These are phyloP conservation scores for Melikaiella ostensackeni DNA, from an alignment of 2,888 invertebrate genomes.

Conservation along the genomic window DNA sequence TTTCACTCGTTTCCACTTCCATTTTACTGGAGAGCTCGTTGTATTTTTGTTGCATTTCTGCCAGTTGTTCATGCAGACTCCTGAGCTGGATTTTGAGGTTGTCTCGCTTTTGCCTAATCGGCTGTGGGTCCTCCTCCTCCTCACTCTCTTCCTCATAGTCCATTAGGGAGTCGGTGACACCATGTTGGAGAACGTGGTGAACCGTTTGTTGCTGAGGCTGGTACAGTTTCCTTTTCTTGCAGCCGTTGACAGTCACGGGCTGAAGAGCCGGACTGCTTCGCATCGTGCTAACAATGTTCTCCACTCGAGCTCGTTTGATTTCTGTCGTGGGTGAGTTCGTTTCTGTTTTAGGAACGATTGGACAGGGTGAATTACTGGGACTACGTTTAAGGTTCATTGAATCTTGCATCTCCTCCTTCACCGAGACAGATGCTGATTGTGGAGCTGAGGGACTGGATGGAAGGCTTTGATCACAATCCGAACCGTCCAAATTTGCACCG, in stretches of 20 bases:
- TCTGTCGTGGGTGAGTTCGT: conserved; percentile 82
- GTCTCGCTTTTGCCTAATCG: conserved; percentile 90
- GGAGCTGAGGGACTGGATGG: conserved; percentile 74
- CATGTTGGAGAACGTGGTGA: conserved; percentile 80
- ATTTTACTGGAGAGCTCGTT: conserved; percentile 91
- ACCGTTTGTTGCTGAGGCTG: conserved; percentile 95
- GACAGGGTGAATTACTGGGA: conserved; percentile 74
- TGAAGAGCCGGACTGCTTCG: conserved; percentile 89
- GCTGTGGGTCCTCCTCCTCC: conserved; percentile 86
- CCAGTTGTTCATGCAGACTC: conserved; percentile 92
- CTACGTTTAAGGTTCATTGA: conserved; percentile 71
- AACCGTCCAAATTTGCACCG: conserved; percentile 75
- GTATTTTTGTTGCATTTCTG: conserved; percentile 95
- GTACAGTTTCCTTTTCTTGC: conserved; percentile 96
- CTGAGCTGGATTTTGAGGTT: conserved; percentile 91
- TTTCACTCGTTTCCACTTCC: conserved; percentile 81
- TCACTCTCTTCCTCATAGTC: conserved; percentile 86
- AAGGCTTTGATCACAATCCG: conserved; percentile 75
- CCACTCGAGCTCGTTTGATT: conserved; percentile 94
- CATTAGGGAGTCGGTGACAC: conserved; percentile 80
- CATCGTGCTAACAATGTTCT: conserved; percentile 97
- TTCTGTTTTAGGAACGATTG: conserved; percentile 71
- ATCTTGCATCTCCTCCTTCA: conserved; percentile 74
- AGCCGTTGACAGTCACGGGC: conserved; percentile 89
- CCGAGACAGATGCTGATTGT: conserved; percentile 73